phyloP scores from a whole-genome alignment of 1,140 invertebrate species.

The Camponotus vicinus region DNA sequence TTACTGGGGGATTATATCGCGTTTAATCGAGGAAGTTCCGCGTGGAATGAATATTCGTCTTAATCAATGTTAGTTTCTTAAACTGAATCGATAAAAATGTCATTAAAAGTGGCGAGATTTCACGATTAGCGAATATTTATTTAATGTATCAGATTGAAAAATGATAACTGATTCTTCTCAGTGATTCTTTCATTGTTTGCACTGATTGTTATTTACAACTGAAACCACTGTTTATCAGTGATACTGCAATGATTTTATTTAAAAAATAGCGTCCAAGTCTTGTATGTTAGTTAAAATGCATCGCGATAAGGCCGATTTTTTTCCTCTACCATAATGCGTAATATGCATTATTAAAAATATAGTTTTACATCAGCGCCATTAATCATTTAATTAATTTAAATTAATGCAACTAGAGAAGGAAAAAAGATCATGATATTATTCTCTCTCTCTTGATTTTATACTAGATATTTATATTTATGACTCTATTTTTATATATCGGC shows the following conservation, averaged over 20 bases:
- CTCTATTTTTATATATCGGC: neutral
- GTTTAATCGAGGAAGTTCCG: constrained; percentile 10
- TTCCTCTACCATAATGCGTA: neutral
- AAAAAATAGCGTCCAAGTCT: no score
- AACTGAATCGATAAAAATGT: no score
- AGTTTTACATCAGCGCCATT: constrained; percentile 5
- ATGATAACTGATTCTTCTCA: no score
- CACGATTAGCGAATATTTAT: no score
- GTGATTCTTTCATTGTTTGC: no score
- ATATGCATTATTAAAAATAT: neutral
- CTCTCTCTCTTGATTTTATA: neutral
- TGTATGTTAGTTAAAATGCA: neutral
- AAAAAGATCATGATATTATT: neutral
- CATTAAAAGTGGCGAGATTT: no score
- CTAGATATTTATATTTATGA: constrained; percentile 6
- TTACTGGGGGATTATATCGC: constrained; percentile 51
- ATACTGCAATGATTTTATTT: no score
- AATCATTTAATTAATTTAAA: neutral
- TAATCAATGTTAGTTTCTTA: neutral
- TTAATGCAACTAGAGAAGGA: neutral
- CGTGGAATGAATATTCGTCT: neutral
- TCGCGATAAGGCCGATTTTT: neutral
- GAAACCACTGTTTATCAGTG: no score
- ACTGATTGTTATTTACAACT: no score
- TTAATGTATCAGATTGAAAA: no score